A percentile compares a stretch with the other conserved stretches of the same genome.
phyloP scores from a whole-genome alignment of 2,113 vertebrate species.

The Jacana jacana region DNA sequence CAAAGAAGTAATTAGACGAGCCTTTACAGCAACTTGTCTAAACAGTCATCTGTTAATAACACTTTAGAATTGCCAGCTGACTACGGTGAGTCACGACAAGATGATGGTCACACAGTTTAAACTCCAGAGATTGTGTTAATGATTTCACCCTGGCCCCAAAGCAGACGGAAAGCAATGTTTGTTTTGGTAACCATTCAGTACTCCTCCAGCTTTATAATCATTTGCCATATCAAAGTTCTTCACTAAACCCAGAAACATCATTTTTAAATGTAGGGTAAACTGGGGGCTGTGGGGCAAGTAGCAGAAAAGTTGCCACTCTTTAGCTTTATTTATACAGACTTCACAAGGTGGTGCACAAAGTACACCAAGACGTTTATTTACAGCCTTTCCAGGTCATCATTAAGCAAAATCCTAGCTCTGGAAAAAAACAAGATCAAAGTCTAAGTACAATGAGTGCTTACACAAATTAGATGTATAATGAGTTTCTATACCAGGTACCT shows the following conservation, averaged over 20 bases:
- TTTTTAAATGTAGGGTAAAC: not conserved
- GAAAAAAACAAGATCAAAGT: not conserved
- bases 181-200: not conserved
- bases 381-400: not conserved
- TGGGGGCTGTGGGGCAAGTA: not conserved
- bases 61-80: not conserved
- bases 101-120: not conserved
- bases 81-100: not conserved
- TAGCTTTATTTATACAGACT: not conserved
- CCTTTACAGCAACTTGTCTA: not conserved
- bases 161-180: not conserved
- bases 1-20: not conserved
- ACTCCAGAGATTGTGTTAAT: not conserved
- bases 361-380: not conserved
- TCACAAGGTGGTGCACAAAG: not conserved
- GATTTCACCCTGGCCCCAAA: not conserved
- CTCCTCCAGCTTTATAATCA: not conserved
- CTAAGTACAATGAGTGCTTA: not conserved
- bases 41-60: not conserved
- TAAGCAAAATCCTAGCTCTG: not conserved
- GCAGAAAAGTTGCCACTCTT: not conserved
- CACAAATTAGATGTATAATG: not conserved
- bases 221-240: not conserved
- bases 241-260: not conserved
- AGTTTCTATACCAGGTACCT: not conserved